phyloP scores from a whole-genome alignment of 1,140 invertebrate species.

The Globodera rostochiensis region DNA sequence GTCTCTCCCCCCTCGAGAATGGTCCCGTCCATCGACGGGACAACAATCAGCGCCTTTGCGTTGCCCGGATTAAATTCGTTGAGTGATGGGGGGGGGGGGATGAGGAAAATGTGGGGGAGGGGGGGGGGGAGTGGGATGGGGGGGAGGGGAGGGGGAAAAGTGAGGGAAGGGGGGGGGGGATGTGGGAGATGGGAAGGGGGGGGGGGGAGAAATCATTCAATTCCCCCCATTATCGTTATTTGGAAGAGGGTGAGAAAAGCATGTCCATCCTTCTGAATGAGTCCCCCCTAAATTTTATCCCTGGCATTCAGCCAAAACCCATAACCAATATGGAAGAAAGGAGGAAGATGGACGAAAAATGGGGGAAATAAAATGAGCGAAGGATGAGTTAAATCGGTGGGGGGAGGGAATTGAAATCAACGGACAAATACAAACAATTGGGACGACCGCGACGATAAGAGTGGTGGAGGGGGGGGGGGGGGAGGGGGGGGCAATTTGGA shows the following conservation, averaged over 20 bases:
- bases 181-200: no score
- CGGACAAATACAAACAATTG: not conserved
- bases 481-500: no score
- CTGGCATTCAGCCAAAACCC: not conserved
- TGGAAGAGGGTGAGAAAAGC: no score
- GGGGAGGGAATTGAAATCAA: not conserved
- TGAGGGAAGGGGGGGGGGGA: not conserved
- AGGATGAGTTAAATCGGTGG: no score
- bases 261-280: no score
- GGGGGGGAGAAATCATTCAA: no score
- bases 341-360: not conserved
- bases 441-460: not conserved
- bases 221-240: no score
- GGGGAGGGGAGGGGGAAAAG: not conserved
- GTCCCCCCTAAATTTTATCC: not conserved
- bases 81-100: not conserved
- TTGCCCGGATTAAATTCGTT: not conserved
- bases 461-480: no score
- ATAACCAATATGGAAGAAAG: no score
- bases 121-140: no score
- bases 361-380: not conserved
- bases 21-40: no score
- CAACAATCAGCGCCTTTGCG: not conserved
- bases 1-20: not conserved
- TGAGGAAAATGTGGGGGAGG: not conserved